Evolutionary conservation across 2,888 invertebrate species (phyloP), one percentile per base, ranked within the genome.

Genomic region (Dasypolia templi): DNA sequence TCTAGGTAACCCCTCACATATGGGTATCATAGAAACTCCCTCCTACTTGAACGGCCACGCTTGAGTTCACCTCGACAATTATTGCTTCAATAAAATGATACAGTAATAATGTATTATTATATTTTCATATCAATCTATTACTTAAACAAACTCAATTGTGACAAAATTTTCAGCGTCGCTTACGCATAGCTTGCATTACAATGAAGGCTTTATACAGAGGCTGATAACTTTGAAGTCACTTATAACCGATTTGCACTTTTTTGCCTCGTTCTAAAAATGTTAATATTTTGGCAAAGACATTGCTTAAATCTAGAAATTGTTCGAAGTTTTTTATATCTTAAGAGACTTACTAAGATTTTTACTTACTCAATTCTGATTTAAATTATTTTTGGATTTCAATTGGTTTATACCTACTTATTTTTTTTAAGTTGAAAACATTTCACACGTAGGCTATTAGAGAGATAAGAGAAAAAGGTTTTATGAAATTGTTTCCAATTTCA

Each of bases 21-120:
- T 55, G 56, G 69, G 66, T 69, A 53, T 70, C 72, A 69, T 82
- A 81, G 79, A 26, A 86, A 84, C 86, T 77, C 85, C 86, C 85
- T 84, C 69, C 56, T 56, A 66, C 77, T 84, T 78, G 49, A 62
- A 72, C 59, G 35, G 62, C 49, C 58, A 72, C 77, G 72, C 82
- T 70, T 49, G 67, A 75, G 64, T 82, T 75, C 77, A 59, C 69
- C n/a, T 42, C 67, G 55, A 72, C 72, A 77, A 79, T 79, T 75
- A 76, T 79, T 76, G 62, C 71, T 72, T 62, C 61, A 82, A 82
- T 82, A 81, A 65, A 75, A 46, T 49, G 14, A 61, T 64, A 53
- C 32, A 39, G 51, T 46, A 58, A 53, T 53, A 46, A 66, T 39
- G 17, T 22, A 51, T 4, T 32, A 6, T 32, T 22, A 51, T 59